A percentile compares a stretch with the other conserved stretches of the same genome.
Evolutionary conservation across 2,888 invertebrate genomes (phyloP).

Genomic region (Myopa testacea): DNA sequence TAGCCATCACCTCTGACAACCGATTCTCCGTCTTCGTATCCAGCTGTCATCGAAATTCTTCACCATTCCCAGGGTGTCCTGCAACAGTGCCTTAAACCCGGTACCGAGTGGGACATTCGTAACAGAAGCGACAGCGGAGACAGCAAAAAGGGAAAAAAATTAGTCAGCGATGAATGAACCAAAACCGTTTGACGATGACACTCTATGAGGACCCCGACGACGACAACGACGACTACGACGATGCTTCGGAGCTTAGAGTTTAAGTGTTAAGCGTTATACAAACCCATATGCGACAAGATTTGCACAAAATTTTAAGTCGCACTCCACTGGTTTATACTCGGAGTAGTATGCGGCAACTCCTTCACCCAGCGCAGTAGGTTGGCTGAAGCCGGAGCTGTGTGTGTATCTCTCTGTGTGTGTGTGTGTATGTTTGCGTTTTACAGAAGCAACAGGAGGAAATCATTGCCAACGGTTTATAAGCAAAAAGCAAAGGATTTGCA

Average conservation of each 20-base stretch:
- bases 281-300: constrained; percentile 56
- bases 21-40: too few species aligned
- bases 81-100: background rate
- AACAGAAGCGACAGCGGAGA: too few species aligned
- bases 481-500: constrained; percentile 57
- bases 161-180: constrained; percentile 23
- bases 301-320: constrained; percentile 57
- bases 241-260: constrained; percentile 49
- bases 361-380: background rate
- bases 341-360: constrained; percentile 17
- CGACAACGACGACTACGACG: constrained; percentile 1
- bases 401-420: constrained; percentile 1
- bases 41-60: too few species aligned
- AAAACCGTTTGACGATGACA: constrained; percentile 28
- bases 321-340: constrained; percentile 58
- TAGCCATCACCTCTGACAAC: too few species aligned
- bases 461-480: constrained; percentile 56
- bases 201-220: background rate
- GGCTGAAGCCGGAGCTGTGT: background rate
- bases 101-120: background rate
- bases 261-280: constrained; percentile 66
- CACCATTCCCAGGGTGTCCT: background rate
- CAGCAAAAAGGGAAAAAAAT: background rate
- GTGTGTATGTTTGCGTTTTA: constrained; percentile 3
- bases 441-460: constrained; percentile 57